Conservation (phyloP, 2,888 invertebrate species). For the Hyles lineata region DNA sequence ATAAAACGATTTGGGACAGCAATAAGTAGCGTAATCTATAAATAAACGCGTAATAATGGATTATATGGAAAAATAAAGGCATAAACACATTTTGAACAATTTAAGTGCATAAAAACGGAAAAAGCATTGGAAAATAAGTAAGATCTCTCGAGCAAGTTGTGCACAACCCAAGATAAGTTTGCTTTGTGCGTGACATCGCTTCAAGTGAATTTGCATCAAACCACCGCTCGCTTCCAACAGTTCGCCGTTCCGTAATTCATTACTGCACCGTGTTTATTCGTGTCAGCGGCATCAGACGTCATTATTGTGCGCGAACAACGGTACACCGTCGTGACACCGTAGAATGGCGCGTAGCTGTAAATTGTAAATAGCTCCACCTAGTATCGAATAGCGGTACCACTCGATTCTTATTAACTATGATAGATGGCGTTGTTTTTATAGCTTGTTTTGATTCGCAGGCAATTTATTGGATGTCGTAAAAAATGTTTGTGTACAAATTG, state of each 20-base stretch:
- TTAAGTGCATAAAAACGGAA: not conserved
- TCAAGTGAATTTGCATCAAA: conserved; percentile 26
- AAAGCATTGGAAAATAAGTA: not conserved
- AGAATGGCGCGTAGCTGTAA: conserved; percentile 63
- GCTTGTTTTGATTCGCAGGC: conserved; percentile 31
- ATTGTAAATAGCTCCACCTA: conserved; percentile 71
- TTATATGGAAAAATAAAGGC: not conserved
- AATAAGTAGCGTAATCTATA: conserved; percentile 51
- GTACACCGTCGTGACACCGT: conserved; percentile 53
- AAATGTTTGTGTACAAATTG: conserved; percentile 13
- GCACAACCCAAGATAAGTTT: conserved; percentile 85
- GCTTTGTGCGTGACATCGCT: conserved; percentile 2
- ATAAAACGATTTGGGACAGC: conserved; percentile 83
- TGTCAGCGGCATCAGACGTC: conserved; percentile 66
- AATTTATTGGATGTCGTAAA: conserved; percentile 17
- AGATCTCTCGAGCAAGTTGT: not conserved
- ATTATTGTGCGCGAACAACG: conserved; percentile 64
- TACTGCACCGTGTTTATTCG: conserved; percentile 63
- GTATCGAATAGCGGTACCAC: conserved; percentile 74
- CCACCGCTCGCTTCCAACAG: conserved; percentile 28
- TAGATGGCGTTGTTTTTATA: conserved; percentile 62
- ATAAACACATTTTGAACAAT: not conserved
- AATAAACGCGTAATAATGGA: not conserved
- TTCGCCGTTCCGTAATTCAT: conserved; percentile 54
- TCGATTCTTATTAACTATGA: conserved; percentile 57